Conservation (phyloP, 2,797 vertebrate species). For the Emydoidea blandingii region DNA sequence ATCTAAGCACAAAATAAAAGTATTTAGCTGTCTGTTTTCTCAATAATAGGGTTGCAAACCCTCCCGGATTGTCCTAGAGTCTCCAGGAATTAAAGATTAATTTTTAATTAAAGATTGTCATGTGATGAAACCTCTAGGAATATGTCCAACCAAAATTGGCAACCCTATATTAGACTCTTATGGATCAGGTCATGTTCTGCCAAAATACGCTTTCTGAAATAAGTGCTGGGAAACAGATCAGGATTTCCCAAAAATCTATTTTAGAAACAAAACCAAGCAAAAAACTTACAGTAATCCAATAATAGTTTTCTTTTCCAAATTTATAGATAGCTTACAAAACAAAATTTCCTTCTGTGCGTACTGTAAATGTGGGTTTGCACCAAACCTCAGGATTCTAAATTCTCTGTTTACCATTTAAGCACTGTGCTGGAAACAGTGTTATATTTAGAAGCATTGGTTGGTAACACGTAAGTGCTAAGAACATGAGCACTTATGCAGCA, state of each 20-base stretch:
- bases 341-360: background rate
- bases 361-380: background rate
- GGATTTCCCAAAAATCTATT: no score
- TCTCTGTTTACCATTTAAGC: background rate
- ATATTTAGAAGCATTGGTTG: accelerated
- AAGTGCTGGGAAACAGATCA: background rate
- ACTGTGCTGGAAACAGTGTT: background rate
- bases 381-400: background rate
- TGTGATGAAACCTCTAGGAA: background rate
- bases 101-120: background rate
- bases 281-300: background rate
- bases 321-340: background rate
- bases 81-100: background rate
- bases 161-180: background rate
- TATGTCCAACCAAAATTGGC: background rate
- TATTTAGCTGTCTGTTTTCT: background rate
- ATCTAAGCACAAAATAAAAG: background rate
- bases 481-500: background rate
- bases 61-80: background rate
- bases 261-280: background rate
- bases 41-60: background rate
- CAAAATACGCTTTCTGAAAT: background rate
- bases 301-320: background rate
- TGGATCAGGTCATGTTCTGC: background rate
- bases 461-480: background rate